Percentiles rank a stretch among this genome's conserved stretches.
These are phyloP conservation scores for Hyperopisus bebe DNA, from an alignment of 2,113 vertebrate genomes.

Conservation along the genomic window DNA sequence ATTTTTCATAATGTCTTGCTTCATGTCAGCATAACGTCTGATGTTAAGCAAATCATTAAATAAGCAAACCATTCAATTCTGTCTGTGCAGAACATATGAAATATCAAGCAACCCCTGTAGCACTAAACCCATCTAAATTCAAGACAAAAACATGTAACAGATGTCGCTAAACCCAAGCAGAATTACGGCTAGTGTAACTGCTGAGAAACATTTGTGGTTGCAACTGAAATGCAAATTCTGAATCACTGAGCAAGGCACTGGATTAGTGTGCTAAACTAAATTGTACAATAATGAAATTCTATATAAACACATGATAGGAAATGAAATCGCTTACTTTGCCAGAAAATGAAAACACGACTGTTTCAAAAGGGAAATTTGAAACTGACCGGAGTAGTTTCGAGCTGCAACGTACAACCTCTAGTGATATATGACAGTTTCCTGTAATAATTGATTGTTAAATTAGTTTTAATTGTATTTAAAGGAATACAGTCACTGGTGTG, in stretches of 20 bases:
- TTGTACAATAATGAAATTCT: conserved; percentile 7
- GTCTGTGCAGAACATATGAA: not conserved
- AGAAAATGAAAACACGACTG: conserved; percentile 16
- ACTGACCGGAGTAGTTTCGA: not conserved
- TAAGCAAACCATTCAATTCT: not conserved
- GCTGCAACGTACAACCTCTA: not conserved
- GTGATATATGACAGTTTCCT: not conserved
- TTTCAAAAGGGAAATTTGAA: conserved; percentile 11
- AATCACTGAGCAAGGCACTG: not conserved
- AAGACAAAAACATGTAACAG: not conserved
- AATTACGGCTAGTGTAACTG: not conserved
- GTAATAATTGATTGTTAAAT: not conserved
- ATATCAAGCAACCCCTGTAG: not conserved
- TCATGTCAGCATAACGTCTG: not conserved
- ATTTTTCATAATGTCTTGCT: not conserved
- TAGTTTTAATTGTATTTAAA: not conserved
- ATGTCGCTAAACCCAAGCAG: not conserved
- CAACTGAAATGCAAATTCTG: conserved; percentile 9
- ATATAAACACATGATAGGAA: conserved; percentile 8
- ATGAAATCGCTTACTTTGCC: not conserved
- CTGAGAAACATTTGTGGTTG: conserved; percentile 1
- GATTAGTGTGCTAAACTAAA: not conserved
- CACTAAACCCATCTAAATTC: not conserved
- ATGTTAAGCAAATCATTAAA: not conserved
- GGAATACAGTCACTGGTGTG: not conserved